Base-by-base conservation (phyloP, 2,797 vertebrate species). In the Galaxias olidus region DNA sequence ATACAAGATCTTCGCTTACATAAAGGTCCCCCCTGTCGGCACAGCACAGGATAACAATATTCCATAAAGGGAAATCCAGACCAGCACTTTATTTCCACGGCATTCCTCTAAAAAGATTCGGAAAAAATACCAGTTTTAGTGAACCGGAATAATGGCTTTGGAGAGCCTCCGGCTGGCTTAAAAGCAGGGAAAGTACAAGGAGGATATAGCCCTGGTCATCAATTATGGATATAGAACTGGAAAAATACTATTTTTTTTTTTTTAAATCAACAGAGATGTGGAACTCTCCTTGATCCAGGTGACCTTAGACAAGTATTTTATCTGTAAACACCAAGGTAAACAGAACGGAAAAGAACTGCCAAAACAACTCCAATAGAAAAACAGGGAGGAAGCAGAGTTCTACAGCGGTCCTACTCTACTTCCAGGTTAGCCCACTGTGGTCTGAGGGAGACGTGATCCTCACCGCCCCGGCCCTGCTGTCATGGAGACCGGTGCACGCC, bases 401-500 rank as follows among this genome's bases (percentile, higher is more conserved):
- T n/a, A n/a, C n/a, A n/a, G n/a, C n/a, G n/a, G n/a, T n/a, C n/a
- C n/a, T n/a, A n/a, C n/a, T n/a, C n/a, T n/a, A n/a, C n/a, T n/a
- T n/a, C n/a, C n/a, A n/a, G n/a, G n/a, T n/a, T n/a, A n/a, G n/a
- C n/a, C n/a, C 44, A 48, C 19, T 60, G 15, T 48, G 45, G 18
- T 46, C 41, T 56, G 67, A 73, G 61, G 59, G 68, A 82, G 75
- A 81, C 49, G 10, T 76, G 76, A 84, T 75, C 72, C 75, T 75
- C 77, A 79, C 30, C 75, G 56, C 76, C n/a, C n/a, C 65, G 63
- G 72, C 74, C 65, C 76, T 10, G 85, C 79, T 85, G 2, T 86
- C 79, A 85, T 88, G 84, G 86, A 82, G 75, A 88, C 84, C 51
- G 2, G 47, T 74, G 82, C 83, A 86, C 83, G 82, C 79, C 69